phyloP scores from a whole-genome alignment of 92 coral and sea anemone species.

The Paragorgia papillata region DNA sequence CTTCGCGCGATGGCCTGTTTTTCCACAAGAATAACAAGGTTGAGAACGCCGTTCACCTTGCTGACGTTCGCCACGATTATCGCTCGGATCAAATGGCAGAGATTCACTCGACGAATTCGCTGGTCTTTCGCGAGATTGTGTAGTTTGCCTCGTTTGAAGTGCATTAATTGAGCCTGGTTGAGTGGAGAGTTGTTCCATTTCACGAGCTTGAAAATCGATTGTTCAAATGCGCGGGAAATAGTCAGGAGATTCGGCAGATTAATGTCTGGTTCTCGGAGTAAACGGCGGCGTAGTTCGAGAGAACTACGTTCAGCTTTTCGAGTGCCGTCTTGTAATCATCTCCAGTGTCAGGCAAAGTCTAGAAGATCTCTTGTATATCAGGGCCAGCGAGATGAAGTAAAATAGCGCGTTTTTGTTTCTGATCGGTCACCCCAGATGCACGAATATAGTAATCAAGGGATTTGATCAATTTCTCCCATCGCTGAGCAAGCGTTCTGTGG shows the following conservation, averaged over 20 bases:
- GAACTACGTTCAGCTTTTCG: constrained; percentile 45
- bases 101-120: too few relatives aligned
- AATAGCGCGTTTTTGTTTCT: constrained; percentile 48
- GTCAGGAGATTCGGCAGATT: background rate
- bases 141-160: too few relatives aligned
- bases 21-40: too few relatives aligned
- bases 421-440: constrained; percentile 48
- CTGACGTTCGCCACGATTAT: too few relatives aligned
- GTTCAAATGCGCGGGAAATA: too few relatives aligned
- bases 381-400: constrained; percentile 52
- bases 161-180: too few relatives aligned
- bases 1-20: too few relatives aligned
- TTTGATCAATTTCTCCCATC: constrained; percentile 50
- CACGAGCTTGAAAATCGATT: too few relatives aligned
- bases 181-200: too few relatives aligned
- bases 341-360: constrained; percentile 55
- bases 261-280: constrained; percentile 45
- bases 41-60: too few relatives aligned
- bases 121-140: too few relatives aligned
- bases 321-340: constrained; percentile 52
- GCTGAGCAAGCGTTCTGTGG: constrained; percentile 40
- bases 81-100: too few relatives aligned
- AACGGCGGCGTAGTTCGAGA: constrained; percentile 33
- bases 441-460: constrained; percentile 42
- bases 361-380: constrained; percentile 49